Evolutionary conservation across 1,140 invertebrate species (phyloP).

Genomic region (Drosophila bocqueti): DNA sequence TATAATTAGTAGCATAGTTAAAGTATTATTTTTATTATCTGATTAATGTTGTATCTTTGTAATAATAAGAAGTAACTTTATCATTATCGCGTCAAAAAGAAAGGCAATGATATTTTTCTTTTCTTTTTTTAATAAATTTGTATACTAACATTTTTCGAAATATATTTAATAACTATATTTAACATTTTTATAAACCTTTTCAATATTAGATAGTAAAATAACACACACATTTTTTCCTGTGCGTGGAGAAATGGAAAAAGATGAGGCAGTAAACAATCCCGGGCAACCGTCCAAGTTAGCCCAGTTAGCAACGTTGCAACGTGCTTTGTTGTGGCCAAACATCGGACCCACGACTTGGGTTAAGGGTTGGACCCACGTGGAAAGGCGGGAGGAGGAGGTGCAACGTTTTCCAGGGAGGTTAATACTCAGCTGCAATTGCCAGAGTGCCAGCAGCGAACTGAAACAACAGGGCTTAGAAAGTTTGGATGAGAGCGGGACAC

Average conservation of each 20-base stretch:
- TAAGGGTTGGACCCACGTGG: slow-evolving; percentile 10
- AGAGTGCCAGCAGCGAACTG: slow-evolving; percentile 5
- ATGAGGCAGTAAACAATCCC: slow-evolving; percentile 29
- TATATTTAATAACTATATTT: no score
- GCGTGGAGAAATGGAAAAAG: not conserved
- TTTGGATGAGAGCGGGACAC: not conserved
- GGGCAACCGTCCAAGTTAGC: slow-evolving; percentile 39
- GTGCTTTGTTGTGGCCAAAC: slow-evolving; percentile 53
- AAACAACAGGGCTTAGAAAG: slow-evolving; percentile 14
- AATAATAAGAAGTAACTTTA: no score
- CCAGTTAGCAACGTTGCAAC: slow-evolving; percentile 54
- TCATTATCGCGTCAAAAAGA: no score
- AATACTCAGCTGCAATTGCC: slow-evolving; percentile 17
- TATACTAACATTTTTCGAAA: no score
- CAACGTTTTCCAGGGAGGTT: slow-evolving; percentile 2
- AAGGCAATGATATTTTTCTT: no score
- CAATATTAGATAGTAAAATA: not conserved
- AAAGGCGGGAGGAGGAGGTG: slow-evolving; percentile 13
- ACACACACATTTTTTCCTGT: not conserved
- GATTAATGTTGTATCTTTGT: no score
- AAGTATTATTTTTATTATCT: no score
- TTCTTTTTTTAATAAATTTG: no score
- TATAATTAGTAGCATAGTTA: no score
- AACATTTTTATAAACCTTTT: not conserved
- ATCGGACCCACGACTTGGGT: slow-evolving; percentile 11